Evolutionary conservation across 2,797 vertebrate species (phyloP), one percentile per base, ranked within the genome.

Genomic region (Poeciliopsis gracilis): DNA sequence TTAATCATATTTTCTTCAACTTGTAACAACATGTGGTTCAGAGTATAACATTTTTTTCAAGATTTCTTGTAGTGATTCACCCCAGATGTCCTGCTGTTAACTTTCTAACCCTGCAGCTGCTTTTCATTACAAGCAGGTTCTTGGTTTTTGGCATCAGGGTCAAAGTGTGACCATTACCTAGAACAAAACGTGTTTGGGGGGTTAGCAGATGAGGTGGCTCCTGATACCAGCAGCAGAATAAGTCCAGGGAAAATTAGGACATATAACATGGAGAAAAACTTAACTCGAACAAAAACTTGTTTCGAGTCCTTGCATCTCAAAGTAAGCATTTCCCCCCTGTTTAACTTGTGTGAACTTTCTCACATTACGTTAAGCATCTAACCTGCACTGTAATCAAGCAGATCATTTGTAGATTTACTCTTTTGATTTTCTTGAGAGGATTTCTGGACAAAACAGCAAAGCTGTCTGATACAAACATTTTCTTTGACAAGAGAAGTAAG

Each of bases 51-150:
- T 73, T 73, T 81, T 81, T 79, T 43, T 71, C 47, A 43, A 77
- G 47, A 55, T 80, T 76, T 73, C 43, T 72, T 74, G 23, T 28
- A 43, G 51, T 15, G 49, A 6, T 47, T 53, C 53, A 63, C 51
- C 41, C 81, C n/a, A 61, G 77, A 41, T 74, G 45, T 63, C 36
- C 67, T 72, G 72, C 46, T 53, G 72, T 77, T 59, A 66, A 73
- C 43, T 43, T 76, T 73, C 46, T 5, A 18, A 72, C 61, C 71
- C 23, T 28, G 77, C 93, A 94, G 88, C 92, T 95, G 93, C 75
- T 87, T 91, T 84, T 89, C 74, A 92, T 95, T 92, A 95, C 16
- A 20, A 80, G 78, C 84, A 84, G 87, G 83, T 87, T 86, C 78
- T 87, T 80, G 61, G 80, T 85, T 86, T 89, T 88, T 93, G 86